Evolutionary conservation across 1,140 invertebrate species (phyloP).

Genomic region (Uloborus diversus): DNA sequence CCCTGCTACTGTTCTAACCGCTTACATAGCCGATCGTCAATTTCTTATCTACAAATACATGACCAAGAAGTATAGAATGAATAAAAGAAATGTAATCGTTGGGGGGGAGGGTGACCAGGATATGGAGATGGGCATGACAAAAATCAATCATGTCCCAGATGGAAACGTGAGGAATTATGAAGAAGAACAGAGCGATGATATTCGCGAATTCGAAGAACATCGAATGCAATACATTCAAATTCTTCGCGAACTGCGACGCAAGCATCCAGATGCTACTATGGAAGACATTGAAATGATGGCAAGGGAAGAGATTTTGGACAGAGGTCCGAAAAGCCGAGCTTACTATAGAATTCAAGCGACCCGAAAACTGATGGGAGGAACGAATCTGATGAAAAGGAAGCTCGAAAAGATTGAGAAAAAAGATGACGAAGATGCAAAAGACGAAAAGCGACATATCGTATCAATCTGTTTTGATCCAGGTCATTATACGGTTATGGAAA

Average conservation of each 20-base stretch:
- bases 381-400: slow-evolving; percentile 86
- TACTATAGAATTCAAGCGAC: slow-evolving; percentile 90
- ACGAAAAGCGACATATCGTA: slow-evolving; percentile 66
- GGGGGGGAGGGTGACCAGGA: slow-evolving; percentile 76
- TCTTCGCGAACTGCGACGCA: slow-evolving; percentile 85
- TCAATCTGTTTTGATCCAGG: slow-evolving; percentile 92
- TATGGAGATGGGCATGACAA: slow-evolving; percentile 75
- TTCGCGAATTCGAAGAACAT: slow-evolving; percentile 89
- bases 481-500: slow-evolving; percentile 98
- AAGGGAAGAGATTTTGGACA: slow-evolving; percentile 89
- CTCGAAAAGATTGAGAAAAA: slow-evolving; percentile 73
- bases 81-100: slow-evolving; percentile 87
- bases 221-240: slow-evolving; percentile 91
- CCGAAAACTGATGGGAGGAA: slow-evolving; percentile 92
- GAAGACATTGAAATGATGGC: slow-evolving; percentile 93
- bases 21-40: slow-evolving; percentile 92
- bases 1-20: slow-evolving; percentile 92
- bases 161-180: slow-evolving; percentile 66
- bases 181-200: slow-evolving; percentile 75
- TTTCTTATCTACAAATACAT: slow-evolving; percentile 91
- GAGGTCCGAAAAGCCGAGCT: slow-evolving; percentile 93
- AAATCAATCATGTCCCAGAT: slow-evolving; percentile 62
- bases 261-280: slow-evolving; percentile 83
- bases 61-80: slow-evolving; percentile 87
- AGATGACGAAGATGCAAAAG: slow-evolving; percentile 64